Conservation (phyloP, 2,113 vertebrate species). For the Phaethon lepturus region DNA sequence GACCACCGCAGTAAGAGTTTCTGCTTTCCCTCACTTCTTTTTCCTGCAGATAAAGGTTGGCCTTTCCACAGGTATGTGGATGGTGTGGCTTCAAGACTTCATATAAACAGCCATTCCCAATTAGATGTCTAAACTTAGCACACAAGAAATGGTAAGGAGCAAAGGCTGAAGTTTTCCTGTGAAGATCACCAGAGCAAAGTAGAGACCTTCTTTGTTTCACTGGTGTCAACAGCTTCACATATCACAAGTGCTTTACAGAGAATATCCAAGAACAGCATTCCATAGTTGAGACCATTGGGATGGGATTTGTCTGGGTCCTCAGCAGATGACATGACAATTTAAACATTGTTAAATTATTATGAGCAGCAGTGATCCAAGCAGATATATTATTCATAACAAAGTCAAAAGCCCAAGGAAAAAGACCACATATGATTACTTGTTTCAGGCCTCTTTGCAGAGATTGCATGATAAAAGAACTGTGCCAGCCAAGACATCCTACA, state of each 20-base stretch:
- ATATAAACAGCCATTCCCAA: not conserved
- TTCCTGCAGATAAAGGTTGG: not conserved
- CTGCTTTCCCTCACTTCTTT: not conserved
- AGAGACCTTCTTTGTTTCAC: not conserved
- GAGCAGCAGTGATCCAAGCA: conserved; percentile 30
- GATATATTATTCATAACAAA: conserved; percentile 50
- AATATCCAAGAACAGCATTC: conserved; percentile 32
- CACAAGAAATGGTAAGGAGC: rapidly evolving
- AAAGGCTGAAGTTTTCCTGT: not conserved
- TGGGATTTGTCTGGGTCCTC: conserved; percentile 40
- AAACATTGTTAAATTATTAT: conserved; percentile 62
- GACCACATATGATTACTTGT: not conserved
- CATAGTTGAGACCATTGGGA: not conserved
- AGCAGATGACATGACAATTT: not conserved
- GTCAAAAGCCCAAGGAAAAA: conserved; percentile 6
- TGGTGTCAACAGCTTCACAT: not conserved
- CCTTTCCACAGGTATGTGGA: not conserved
- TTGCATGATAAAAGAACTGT: not conserved
- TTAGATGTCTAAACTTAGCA: not conserved
- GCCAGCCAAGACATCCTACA: not conserved
- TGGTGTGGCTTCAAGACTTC: not conserved
- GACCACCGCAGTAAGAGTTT: not conserved
- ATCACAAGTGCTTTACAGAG: not conserved
- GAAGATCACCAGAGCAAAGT: rapidly evolving
- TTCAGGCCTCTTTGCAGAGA: not conserved